These are phyloP conservation scores for Stichopus chloronotus DNA, from an alignment of 35 echinoderm and acorn worm species.

Conservation along the genomic window DNA sequence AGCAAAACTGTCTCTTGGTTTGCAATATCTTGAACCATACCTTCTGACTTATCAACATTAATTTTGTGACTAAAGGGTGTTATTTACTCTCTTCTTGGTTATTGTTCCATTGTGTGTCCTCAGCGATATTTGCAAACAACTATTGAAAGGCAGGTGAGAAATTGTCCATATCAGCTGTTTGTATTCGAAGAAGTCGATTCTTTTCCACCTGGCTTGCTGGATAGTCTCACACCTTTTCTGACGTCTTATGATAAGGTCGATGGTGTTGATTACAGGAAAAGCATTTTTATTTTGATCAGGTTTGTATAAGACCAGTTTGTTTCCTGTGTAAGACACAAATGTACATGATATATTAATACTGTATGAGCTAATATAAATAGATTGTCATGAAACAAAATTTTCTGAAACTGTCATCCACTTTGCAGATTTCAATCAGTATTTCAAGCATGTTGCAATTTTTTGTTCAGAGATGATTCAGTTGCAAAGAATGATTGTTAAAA, in stretches of 20 bases:
- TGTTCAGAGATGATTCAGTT: too few relatives aligned
- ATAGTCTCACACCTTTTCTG: slow-evolving; percentile 60
- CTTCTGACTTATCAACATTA: too few relatives aligned
- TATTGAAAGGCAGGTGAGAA: background rate
- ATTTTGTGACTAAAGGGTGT: too few relatives aligned
- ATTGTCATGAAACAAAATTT: too few relatives aligned
- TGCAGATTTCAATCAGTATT: too few relatives aligned
- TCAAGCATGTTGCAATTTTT: too few relatives aligned
- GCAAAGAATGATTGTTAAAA: too few relatives aligned
- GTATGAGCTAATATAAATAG: background rate
- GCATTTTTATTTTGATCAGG: slow-evolving; percentile 73
- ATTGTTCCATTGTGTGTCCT: background rate
- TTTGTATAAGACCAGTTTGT: background rate
- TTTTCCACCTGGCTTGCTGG: slow-evolving; percentile 47
- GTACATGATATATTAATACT: background rate
- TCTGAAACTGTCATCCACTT: too few relatives aligned
- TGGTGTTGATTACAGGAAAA: slow-evolving; percentile 67
- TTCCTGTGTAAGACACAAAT: too few relatives aligned
- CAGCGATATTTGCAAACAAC: background rate
- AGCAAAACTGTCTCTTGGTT: too few relatives aligned
- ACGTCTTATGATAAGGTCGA: slow-evolving; percentile 51
- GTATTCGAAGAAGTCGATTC: slow-evolving; percentile 72
- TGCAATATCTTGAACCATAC: background rate
- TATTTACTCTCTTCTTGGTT: too few relatives aligned
- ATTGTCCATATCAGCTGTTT: slow-evolving; percentile 61